These are phyloP conservation scores for Listronotus bonariensis DNA, from an alignment of 1,140 invertebrate genomes.

Conservation along the genomic window DNA sequence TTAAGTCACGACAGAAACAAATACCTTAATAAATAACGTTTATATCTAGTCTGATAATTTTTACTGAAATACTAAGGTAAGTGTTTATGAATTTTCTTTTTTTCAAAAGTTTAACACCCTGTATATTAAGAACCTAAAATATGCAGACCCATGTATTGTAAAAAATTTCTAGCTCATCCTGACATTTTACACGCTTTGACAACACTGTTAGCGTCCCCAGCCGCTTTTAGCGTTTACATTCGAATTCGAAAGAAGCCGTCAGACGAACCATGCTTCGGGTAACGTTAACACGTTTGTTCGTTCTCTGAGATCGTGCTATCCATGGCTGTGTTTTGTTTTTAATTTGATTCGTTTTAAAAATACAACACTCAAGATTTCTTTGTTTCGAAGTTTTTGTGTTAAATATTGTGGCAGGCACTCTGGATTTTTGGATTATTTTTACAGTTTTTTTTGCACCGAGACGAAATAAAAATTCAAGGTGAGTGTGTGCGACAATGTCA, in stretches of 20 bases:
- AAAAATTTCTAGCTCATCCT: not conserved
- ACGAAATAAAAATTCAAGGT: conserved; percentile 33
- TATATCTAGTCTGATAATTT: too few relatives aligned
- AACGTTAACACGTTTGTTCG: conserved; percentile 16
- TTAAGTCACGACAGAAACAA: too few relatives aligned
- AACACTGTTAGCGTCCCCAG: conserved; percentile 13
- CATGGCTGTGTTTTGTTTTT: conserved; percentile 37
- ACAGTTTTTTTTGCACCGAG: conserved; percentile 1
- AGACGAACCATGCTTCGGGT: conserved; percentile 24
- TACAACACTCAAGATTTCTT: not conserved
- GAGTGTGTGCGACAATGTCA: conserved; percentile 34
- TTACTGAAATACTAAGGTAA: too few relatives aligned
- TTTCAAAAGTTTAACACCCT: too few relatives aligned
- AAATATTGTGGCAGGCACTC: conserved; percentile 4
- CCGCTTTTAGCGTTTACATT: conserved; percentile 1
- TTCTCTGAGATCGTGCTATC: conserved; percentile 19
- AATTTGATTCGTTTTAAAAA: conserved; percentile 16
- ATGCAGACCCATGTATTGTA: too few relatives aligned
- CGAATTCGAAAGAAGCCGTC: not conserved
- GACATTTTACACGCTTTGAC: not conserved
- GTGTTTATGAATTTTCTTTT: too few relatives aligned
- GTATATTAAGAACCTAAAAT: too few relatives aligned
- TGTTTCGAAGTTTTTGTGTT: conserved; percentile 9
- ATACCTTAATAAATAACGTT: too few relatives aligned
- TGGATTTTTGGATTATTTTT: conserved; percentile 26